Evolutionary conservation across 2,797 vertebrate genomes (phyloP).

Genomic region (Borostomias antarcticus): DNA sequence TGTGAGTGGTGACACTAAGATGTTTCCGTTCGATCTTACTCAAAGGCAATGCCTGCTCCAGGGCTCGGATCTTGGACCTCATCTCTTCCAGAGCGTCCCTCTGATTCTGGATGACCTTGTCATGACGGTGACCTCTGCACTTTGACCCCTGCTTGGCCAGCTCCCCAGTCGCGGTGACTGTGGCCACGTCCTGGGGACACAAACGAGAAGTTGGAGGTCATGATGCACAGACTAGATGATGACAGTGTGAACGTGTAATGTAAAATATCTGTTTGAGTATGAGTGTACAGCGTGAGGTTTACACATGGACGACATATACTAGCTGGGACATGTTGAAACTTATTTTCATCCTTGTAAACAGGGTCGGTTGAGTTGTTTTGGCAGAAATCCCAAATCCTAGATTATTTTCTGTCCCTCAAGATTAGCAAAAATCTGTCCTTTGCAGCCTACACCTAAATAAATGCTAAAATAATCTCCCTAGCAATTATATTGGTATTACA

Average conservation of each 20-base stretch:
- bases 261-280: background rate
- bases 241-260: background rate
- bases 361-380: background rate
- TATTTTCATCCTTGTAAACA: background rate
- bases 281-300: background rate
- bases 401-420: background rate
- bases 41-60: conserved; percentile 56
- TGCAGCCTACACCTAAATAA: too few species aligned
- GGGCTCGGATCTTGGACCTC: conserved; percentile 55
- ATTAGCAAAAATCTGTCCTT: background rate
- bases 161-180: conserved; percentile 37
- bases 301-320: too few species aligned
- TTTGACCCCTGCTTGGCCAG: conserved; percentile 61
- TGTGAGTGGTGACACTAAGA: background rate
- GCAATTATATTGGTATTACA: background rate
- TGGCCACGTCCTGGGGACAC: conserved; percentile 39
- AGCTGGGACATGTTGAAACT: too few species aligned
- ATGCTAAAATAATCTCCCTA: background rate
- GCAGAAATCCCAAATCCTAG: background rate
- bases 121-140: conserved; percentile 69
- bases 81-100: conserved; percentile 72
- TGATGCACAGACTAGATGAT: background rate
- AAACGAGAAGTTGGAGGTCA: background rate
- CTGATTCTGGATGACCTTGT: conserved; percentile 73
- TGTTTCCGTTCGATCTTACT: conserved; percentile 47